Evolutionary conservation across 2,113 vertebrate genomes (phyloP).

Genomic region (Rhinopithecus roxellana): DNA sequence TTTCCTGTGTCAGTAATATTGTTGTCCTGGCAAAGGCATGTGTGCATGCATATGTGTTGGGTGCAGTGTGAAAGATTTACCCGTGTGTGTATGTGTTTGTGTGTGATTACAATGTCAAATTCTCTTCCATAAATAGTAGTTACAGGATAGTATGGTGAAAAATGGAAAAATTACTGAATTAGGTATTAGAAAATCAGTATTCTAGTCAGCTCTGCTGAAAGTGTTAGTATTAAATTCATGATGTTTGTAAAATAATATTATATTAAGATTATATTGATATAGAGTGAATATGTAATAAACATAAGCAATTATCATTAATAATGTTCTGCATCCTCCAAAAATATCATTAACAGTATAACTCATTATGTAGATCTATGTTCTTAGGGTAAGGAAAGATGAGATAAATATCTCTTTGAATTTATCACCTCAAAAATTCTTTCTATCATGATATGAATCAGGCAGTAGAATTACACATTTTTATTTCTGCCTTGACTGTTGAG

Average conservation of each 20-base stretch:
- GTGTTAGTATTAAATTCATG: background rate
- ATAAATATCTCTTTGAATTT: background rate
- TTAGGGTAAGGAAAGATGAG: background rate
- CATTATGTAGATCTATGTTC: background rate
- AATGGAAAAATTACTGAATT: background rate
- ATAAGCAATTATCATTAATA: background rate
- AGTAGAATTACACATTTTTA: background rate
- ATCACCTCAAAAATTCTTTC: background rate
- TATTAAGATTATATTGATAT: background rate
- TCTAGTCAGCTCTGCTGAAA: background rate
- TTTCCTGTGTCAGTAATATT: background rate
- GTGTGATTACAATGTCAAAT: background rate
- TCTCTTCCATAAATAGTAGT: background rate
- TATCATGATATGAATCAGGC: background rate
- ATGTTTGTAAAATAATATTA: background rate
- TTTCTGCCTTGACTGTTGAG: background rate
- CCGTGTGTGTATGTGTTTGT: background rate
- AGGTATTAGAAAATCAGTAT: background rate
- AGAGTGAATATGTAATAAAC: background rate
- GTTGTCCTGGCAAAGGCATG: background rate
- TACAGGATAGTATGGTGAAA: background rate
- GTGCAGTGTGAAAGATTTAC: background rate
- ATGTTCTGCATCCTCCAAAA: background rate
- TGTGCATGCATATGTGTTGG: background rate
- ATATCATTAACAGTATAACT: background rate